Evolutionary conservation across 64 coral and sea anemone species (phyloP).

Genomic region (Porites australiensis): DNA sequence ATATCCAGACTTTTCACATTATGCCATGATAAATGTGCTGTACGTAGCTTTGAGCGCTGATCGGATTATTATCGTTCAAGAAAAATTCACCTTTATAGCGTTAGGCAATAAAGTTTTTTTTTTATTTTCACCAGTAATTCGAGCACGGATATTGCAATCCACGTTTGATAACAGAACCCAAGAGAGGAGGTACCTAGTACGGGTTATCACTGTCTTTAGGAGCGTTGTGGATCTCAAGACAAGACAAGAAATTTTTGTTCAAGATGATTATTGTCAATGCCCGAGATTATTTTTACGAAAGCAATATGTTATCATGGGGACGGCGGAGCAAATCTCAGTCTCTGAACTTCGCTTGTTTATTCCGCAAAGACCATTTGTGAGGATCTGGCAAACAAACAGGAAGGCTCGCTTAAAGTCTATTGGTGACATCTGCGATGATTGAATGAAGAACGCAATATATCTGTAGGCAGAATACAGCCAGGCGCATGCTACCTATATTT

Average conservation of each 20-base stretch:
- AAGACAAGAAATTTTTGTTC: background rate
- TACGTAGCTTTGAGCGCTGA: no score
- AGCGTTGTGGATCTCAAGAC: background rate
- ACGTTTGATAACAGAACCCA: background rate
- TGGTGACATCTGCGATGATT: background rate
- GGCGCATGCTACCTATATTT: no score
- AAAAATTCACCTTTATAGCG: no score
- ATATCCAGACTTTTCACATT: no score
- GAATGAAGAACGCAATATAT: background rate
- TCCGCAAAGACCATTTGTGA: conserved; percentile 18
- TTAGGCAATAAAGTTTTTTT: background rate
- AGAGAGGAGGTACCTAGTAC: conserved; percentile 17
- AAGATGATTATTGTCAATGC: conserved; percentile 1
- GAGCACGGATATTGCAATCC: background rate
- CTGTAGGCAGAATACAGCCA: no score
- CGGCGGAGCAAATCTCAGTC: background rate
- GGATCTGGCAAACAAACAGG: conserved; percentile 9
- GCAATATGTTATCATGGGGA: conserved; percentile 45
- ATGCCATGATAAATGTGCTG: no score
- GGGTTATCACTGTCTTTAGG: background rate
- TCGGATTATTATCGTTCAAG: no score
- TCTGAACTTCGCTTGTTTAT: background rate
- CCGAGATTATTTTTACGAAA: background rate
- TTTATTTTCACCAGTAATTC: background rate
- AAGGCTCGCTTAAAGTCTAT: background rate